These are phyloP conservation scores for Bruchidius siliquastri DNA, from an alignment of 2,888 invertebrate species.

Conservation along the genomic window DNA sequence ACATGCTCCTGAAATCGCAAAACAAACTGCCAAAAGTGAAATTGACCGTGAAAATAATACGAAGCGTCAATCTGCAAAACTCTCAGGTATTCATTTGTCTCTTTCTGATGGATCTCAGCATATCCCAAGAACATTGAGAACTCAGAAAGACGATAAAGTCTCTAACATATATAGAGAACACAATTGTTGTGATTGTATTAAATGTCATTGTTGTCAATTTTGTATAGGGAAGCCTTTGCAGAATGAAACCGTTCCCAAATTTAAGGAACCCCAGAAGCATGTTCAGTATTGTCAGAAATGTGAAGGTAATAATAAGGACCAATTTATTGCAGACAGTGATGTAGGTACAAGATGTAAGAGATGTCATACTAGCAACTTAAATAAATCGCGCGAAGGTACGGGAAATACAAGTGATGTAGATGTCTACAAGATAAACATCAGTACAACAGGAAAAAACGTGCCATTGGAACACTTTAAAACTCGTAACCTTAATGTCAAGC, in stretches of 20 bases:
- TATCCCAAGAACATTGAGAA: no score
- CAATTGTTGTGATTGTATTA: neutral
- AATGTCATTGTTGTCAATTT: neutral
- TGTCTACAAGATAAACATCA: neutral
- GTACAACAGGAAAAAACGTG: neutral
- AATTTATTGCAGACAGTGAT: neutral
- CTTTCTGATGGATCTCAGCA: no score
- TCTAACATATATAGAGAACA: neutral
- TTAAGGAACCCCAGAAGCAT: neutral
- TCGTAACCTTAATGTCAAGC: neutral
- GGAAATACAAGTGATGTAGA: neutral
- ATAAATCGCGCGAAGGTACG: no score
- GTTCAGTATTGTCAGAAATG: neutral
- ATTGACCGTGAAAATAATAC: neutral
- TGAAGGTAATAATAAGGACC: neutral
- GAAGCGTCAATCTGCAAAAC: neutral
- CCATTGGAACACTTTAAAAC: neutral
- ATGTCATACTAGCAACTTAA: no score
- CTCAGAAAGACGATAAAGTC: no score
- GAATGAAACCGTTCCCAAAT: neutral
- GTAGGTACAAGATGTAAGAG: no score
- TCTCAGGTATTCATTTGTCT: neutral
- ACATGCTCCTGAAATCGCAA: no score
- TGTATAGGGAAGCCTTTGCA: neutral
- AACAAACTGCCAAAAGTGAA: neutral